Percentiles rank a stretch among this genome's conserved stretches.
Evolutionary conservation across 2,113 vertebrate genomes (phyloP).

Genomic region (Xenotilapia flavipinnis): DNA sequence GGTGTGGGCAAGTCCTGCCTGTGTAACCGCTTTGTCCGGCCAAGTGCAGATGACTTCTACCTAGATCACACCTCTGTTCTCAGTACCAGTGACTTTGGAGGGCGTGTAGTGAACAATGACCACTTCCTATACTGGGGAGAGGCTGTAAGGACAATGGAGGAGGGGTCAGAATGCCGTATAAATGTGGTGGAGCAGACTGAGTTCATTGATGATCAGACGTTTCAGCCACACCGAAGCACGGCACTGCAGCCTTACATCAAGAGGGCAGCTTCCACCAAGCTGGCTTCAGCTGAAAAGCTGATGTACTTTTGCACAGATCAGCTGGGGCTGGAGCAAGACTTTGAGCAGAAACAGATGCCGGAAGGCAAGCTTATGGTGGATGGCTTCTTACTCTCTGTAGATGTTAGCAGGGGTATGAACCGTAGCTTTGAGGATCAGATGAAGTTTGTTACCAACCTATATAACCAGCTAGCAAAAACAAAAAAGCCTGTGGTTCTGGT

Average conservation of each 20-base stretch:
- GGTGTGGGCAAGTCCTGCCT: constrained; percentile 95
- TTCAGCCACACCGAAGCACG: constrained; percentile 94
- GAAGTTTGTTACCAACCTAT: constrained; percentile 90
- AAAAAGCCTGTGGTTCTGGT: constrained; percentile 92
- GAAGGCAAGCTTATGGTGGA: constrained; percentile 93
- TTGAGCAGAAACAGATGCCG: constrained; percentile 99
- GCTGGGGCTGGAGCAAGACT: constrained; percentile 96
- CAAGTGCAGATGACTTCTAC: constrained; percentile 91
- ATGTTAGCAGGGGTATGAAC: constrained; percentile 96
- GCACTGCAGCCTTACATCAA: constrained; percentile 96
- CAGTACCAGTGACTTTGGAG: constrained; percentile 97
- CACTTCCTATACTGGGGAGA: constrained; percentile 99
- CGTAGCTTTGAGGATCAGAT: constrained; percentile 96
- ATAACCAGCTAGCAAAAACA: constrained; percentile 92
- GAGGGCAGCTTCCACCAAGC: constrained; percentile 87
- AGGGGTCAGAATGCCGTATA: constrained; percentile 82
- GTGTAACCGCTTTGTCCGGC: constrained; percentile 93
- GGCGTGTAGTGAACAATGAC: constrained; percentile 96
- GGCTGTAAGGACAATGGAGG: constrained; percentile 80
- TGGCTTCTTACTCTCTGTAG: constrained; percentile 88
- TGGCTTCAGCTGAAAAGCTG: constrained; percentile 95
- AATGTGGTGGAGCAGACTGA: constrained; percentile 98
- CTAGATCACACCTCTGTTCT: constrained; percentile 96
- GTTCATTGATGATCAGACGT: constrained; percentile 97
- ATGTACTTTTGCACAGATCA: constrained; percentile 99